These are phyloP conservation scores for Lasioglossum lativentre DNA, from an alignment of 2,888 invertebrate genomes.

Conservation along the genomic window DNA sequence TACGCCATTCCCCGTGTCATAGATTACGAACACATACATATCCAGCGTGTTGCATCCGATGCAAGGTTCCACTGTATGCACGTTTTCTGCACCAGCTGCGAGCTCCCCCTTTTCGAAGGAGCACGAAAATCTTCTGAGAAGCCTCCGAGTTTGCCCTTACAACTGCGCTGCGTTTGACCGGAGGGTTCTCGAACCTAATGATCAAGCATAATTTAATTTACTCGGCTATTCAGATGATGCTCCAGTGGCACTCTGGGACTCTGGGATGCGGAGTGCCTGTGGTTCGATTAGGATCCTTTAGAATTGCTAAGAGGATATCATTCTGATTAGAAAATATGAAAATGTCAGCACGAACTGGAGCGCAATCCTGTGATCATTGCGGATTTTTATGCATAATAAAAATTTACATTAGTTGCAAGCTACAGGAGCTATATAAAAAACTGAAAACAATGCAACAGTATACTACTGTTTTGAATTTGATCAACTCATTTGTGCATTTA, in stretches of 20 bases:
- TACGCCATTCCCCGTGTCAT: not conserved
- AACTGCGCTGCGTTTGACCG: not conserved
- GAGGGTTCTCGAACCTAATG: not conserved
- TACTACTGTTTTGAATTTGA: too few species aligned
- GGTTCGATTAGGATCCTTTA: not conserved
- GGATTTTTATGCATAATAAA: too few species aligned
- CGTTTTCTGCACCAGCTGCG: not conserved
- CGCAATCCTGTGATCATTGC: too few species aligned
- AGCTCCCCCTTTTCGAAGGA: not conserved
- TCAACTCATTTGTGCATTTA: too few species aligned
- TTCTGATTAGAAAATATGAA: too few species aligned
- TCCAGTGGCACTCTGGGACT: not conserved
- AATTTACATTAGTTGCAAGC: too few species aligned
- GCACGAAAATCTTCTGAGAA: not conserved
- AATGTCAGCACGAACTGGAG: too few species aligned
- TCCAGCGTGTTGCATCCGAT: not conserved
- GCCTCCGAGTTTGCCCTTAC: not conserved
- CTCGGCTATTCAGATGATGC: not conserved
- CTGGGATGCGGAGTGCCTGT: not conserved
- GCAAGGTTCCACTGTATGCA: not conserved
- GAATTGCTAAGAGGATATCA: not conserved
- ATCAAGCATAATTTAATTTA: not conserved
- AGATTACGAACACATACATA: constrained; percentile 9
- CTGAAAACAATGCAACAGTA: too few species aligned
- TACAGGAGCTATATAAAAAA: too few species aligned